Base-by-base conservation (phyloP, 2,888 invertebrate genomes). In the Trachelus stipa region DNA sequence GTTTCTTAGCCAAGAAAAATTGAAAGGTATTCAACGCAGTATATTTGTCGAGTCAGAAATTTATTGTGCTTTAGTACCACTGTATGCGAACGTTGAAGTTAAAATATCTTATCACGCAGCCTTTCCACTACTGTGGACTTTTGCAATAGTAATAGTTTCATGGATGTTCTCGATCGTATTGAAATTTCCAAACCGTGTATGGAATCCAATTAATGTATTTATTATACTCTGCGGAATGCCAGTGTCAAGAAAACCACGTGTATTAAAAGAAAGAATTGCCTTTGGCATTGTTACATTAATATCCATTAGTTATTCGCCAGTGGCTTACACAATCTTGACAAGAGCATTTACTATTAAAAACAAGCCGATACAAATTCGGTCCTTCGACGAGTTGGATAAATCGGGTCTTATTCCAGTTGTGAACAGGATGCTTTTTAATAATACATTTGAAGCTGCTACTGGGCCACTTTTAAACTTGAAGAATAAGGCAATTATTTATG, bases 61-160 rank as follows among this genome's bases (percentile, higher is more conserved):
- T 11, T 75, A 80, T 34, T 82, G 84, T 76, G 78, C 83, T 30
- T 34, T 83, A 11, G 77, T 83, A 11, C 85, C 82, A n/a, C 75
- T 81, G 15, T 30, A 78, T 12, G 73, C 75, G 11, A 68, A 31
- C 15, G 9, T 9, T 31, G 30, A 23, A 73, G 40, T 78, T 12
- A 71, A 73, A 0, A 4, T 80, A 1, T 76, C 79, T 0, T 11
- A 31, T 0, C 75, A 34, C 3, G 73, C 71, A 4, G 12, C 80
- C 11, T 1, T 40, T 4, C 73, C 71, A 12, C 37, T 77, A 9
- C 9, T 81, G 0, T 68, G 80, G 11, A 79, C 74, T n/a, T 12
- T 73, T 15, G n/a, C 33, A 12, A 79, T 81, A 11, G 71, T 83
- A 3, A 12, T 77, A 0, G 23, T 73, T 3, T 77, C 82, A 33